Evolutionary conservation across 2,888 invertebrate genomes (phyloP), one percentile per base, ranked within the genome.

Genomic region (Uloborus plumipes): DNA sequence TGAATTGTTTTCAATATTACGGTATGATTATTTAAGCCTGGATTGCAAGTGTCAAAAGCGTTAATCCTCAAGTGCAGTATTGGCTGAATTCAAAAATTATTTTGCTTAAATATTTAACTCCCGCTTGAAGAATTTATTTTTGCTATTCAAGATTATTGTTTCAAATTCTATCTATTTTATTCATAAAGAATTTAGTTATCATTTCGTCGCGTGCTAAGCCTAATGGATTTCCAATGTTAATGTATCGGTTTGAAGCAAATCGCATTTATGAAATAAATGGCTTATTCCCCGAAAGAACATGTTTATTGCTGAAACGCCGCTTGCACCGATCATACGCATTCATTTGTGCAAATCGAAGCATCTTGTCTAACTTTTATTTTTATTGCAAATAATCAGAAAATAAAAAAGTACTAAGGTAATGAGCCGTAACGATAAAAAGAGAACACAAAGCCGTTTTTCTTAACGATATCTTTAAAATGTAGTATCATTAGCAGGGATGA

Each of bases 181-280:
- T 39, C 39, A 39, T 11, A 39, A 39, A 39, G 39, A 39, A 39
- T 39, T 39, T 39, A 39, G 39, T 39, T 39, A 39, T 39, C 39
- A 39, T 53, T 67, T 75, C 67, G n/a, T 75, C n/a, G 75, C 75
- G 75, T 75, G 75, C 64, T 51, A 31, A 47, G 50, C 49, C 59
- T 75, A 75, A 75, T 75, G 75, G 67, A 75, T 67, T 75, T 75
- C 51, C 75, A 59, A 75, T 75, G 75, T 50, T 75, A 75, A 75
- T 75, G 67, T 15, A 18, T 50, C 55, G 65, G 61, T 67, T 75
- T 59, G 51, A 67, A 75, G 67, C 59, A 59, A 67, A 75, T 75
- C 66, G 47, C 65, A 75, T 67, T 50, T 58, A 59, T 49, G 75
- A 59, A 75, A 75, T 66, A 75, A 75, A 75, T 67, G 75, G 64